Evolutionary conservation across 2,797 vertebrate genomes (phyloP), one percentile per base, ranked within the genome.

Genomic region (Taenioides sp.): DNA sequence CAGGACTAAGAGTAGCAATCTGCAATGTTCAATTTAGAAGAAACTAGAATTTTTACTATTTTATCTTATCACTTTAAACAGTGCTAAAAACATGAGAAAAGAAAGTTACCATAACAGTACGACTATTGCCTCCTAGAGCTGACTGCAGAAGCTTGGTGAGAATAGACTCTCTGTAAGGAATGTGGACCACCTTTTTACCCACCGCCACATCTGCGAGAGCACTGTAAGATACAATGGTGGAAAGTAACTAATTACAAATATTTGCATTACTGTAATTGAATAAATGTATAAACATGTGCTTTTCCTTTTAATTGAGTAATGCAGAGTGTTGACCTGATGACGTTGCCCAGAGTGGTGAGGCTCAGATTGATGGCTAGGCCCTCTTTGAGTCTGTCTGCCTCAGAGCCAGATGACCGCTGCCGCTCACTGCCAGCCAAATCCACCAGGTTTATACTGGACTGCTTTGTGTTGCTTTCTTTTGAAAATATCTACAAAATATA

Each of bases 121-220:
- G 94, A 81, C 96, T 98, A 91, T 97, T 98, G n/a, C 96, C 96
- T 4, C 96, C 96, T 72, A 97, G 90, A 0, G 96, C 95, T 6
- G 95, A 95, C 88, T 96, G 96, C 72, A 97, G 92, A 79, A 97
- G 88, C 85, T 96, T 96, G 71, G 96, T 97, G 59, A 98, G 94
- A 28, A 96, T 86, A 0, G 96, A 97, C 83, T 95, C 94, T 85
- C 96, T 91, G 83, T 97, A 97, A 1, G 96, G 96, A 49, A 97
- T 78, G 16, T 96, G 95, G 37, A 95, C 71, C 0, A 92, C 91
- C 77, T 86, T 96, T 89, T 87, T 96, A 61, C 96, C 96, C 70
- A 90, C 75, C 0, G 95, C 93, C 34, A 91, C 91, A 9, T 96
- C 95, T 34, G 96, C 95, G 17, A 97, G 91, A 52, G 95, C 89